Evolutionary conservation across 2,113 vertebrate genomes (phyloP), one percentile per base, ranked within the genome.

Genomic region (Sturnus vulgaris): DNA sequence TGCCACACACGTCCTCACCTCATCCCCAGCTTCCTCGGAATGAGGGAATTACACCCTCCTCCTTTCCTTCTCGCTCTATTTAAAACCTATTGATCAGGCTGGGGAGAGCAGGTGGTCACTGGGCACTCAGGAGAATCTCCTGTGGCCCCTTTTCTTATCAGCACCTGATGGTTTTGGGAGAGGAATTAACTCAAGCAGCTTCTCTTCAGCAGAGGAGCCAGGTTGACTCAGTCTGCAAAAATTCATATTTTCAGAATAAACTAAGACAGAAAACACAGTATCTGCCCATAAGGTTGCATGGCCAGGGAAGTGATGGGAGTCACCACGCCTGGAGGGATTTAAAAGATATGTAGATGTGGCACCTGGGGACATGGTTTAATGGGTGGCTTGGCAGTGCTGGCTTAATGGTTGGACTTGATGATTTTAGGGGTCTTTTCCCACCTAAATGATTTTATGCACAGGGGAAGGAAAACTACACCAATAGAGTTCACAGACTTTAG

Each of bases 1-100:
- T 0, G 0, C 7, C 11, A 8, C 31, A 0, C 11, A 4, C 0
- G 0, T 25, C 57, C 70, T 37, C 1, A 15, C 12, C 42, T 42
- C 18, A 11, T 49, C 22, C 8, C 4, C 4, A 53, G 5, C 37
- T 65, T 24, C 37, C 35, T 39, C 44, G 31, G 8, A 18, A 17
- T 23, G 2, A 75, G 5, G 1, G 5, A 47, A 56, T 12, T 1
- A 13, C 6, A 7, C 1, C 4, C 6, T 77, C 5, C 5, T 8
- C 7, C 8, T 55, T 10, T 3, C 22, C 20, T 75, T 35, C 57
- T n/a, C 50, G 11, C 6, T 35, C 59, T 24, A 5, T 78, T 88
- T 66, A 73, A 86, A 77, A 35, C 19, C 55, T 73, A 3, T 42
- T 80, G 31, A 50, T 28, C 40, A 66, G 46, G 28, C 40, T 72